These are phyloP conservation scores for Zosterops borbonicus DNA, from an alignment of 2,113 vertebrate genomes.

Conservation along the genomic window DNA sequence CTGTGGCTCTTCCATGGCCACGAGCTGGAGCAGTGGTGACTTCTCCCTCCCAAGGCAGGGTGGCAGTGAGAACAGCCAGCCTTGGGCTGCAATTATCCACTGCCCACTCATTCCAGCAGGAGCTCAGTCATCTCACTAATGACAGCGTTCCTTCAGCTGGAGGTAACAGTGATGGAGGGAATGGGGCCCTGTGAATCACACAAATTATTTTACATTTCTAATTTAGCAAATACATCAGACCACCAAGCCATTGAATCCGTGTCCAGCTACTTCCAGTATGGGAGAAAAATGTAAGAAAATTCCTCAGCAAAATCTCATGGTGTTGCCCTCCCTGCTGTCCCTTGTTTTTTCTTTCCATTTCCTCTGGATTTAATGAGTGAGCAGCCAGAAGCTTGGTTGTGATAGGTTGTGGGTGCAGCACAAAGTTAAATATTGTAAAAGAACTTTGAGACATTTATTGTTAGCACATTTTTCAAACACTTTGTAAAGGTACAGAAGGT, in stretches of 20 bases:
- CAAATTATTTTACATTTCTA: neutral
- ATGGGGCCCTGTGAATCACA: neutral
- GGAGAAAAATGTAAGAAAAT: neutral
- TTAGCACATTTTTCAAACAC: neutral
- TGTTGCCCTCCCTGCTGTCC: neutral
- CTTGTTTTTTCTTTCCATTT: neutral
- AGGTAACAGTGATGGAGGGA: neutral
- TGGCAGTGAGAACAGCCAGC: neutral
- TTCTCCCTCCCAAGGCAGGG: neutral
- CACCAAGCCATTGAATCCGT: neutral
- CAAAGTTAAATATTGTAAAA: neutral
- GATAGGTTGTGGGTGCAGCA: neutral
- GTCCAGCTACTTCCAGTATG: neutral
- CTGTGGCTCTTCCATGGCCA: neutral
- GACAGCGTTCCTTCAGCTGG: neutral
- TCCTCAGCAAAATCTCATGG: neutral
- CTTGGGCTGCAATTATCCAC: neutral
- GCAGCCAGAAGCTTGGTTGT: neutral
- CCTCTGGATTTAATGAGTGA: neutral
- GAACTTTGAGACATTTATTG: neutral
- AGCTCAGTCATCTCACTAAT: neutral
- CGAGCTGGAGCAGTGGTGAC: neutral
- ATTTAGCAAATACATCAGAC: neutral
- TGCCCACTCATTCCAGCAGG: neutral
- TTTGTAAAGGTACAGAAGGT: neutral